A percentile compares a stretch with the other conserved stretches of the same genome.
These are phyloP conservation scores for Brachyrhaphis roseni DNA, from an alignment of 2,797 vertebrate genomes.

Conservation along the genomic window DNA sequence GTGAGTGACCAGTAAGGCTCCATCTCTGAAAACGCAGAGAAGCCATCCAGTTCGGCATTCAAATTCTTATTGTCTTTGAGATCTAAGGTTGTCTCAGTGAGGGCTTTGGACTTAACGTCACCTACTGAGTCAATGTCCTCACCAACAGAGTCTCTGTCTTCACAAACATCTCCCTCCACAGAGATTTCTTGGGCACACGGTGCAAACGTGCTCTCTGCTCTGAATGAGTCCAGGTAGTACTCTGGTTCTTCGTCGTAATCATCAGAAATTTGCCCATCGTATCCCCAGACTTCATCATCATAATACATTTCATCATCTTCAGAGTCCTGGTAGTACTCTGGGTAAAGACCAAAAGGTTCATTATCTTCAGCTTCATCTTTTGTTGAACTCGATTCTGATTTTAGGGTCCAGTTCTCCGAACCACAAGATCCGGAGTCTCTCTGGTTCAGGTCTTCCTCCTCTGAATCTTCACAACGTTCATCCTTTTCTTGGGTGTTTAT, in stretches of 20 bases:
- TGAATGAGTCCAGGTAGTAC: not conserved
- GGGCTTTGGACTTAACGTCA: not conserved
- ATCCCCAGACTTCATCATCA: conserved; percentile 5
- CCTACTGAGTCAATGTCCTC: conserved; percentile 5
- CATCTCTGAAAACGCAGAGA: conserved; percentile 60
- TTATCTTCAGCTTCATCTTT: conserved; percentile 42
- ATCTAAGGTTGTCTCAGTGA: conserved; percentile 1
- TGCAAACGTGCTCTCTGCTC: conserved; percentile 47
- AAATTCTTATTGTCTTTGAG: conserved; percentile 20
- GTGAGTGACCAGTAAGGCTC: conserved; percentile 65
- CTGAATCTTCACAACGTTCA: not conserved
- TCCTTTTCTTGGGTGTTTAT: not conserved
- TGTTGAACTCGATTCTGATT: conserved; percentile 36
- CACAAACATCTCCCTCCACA: conserved; percentile 71
- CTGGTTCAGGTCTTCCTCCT: conserved; percentile 20
- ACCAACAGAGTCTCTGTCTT: conserved; percentile 38
- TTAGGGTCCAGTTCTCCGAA: conserved; percentile 38
- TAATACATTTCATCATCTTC: conserved; percentile 26
- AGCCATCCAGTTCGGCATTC: conserved; percentile 19
- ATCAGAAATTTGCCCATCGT: conserved; percentile 26
- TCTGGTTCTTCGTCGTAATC: conserved; percentile 25
- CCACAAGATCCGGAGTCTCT: conserved; percentile 20
- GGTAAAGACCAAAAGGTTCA: not conserved
- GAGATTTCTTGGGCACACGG: conserved; percentile 68
- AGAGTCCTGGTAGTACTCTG: conserved; percentile 30